A percentile compares a stretch with the other conserved stretches of the same genome.
Conservation (phyloP, 2,113 vertebrate genomes). For the Podocnemis expansa region DNA sequence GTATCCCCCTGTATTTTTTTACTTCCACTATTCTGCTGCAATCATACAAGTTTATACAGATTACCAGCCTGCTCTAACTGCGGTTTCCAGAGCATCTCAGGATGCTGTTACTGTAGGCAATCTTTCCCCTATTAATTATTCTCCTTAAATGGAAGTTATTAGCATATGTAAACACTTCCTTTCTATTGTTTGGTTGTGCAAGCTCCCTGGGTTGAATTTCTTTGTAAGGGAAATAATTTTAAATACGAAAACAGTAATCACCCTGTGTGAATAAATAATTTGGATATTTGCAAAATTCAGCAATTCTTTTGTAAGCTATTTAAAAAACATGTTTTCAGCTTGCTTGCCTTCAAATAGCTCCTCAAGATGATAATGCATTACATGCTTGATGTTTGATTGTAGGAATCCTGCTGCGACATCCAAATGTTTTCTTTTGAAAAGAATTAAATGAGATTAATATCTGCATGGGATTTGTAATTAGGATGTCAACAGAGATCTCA, state of each 20-base stretch:
- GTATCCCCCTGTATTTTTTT: neutral
- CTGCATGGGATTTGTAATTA: slow-evolving; percentile 21
- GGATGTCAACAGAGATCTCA: slow-evolving; percentile 49
- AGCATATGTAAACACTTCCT: slow-evolving; percentile 66
- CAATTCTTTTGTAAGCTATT: neutral
- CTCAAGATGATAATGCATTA: neutral
- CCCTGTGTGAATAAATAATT: neutral
- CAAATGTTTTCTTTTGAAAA: slow-evolving; percentile 49
- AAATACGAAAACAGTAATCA: slow-evolving; percentile 53
- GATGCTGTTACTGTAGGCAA: neutral
- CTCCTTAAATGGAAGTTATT: slow-evolving; percentile 57
- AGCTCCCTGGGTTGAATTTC: slow-evolving; percentile 54
- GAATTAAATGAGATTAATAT: slow-evolving; percentile 34
- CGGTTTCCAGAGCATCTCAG: neutral
- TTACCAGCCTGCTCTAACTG: neutral
- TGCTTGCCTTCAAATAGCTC: neutral
- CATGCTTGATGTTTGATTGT: neutral
- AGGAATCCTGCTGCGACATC: slow-evolving; percentile 11
- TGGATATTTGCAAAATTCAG: neutral
- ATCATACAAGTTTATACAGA: neutral
- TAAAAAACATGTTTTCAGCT: slow-evolving; percentile 17
- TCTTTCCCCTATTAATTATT: slow-evolving; percentile 17
- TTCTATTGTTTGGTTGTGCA: slow-evolving; percentile 46
- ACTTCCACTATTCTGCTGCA: neutral
- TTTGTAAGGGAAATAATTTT: slow-evolving; percentile 65